phyloP scores from a whole-genome alignment of 35 echinoderm and acorn worm species.

The Diadema setosum region DNA sequence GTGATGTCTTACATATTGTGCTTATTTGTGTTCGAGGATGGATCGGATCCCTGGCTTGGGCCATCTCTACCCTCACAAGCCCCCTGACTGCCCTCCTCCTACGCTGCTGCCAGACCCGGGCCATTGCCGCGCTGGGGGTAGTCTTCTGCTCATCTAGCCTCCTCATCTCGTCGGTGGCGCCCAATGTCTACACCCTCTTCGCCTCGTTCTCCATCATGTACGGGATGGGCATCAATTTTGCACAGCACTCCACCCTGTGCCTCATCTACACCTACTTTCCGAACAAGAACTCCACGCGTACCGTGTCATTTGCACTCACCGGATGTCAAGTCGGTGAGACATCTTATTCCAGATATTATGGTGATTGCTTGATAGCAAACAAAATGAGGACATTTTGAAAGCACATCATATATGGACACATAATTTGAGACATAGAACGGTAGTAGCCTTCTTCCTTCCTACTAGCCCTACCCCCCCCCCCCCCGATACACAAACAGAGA shows the following conservation, averaged over 20 bases:
- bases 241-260: background rate
- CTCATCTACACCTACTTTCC: conserved; percentile 37
- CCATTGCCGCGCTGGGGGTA: background rate
- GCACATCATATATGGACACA: too few species aligned
- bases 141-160: conserved; percentile 27
- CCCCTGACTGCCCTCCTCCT: background rate
- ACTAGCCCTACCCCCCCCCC: too few species aligned
- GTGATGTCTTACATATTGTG: background rate
- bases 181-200: background rate
- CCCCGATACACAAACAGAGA: too few species aligned
- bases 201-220: conserved; percentile 18
- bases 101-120: background rate
- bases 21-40: conserved; percentile 27
- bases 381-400: too few species aligned
- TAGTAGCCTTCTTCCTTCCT: too few species aligned
- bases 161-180: conserved; percentile 27
- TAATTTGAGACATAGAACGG: too few species aligned
- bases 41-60: conserved; percentile 17
- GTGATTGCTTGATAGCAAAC: too few species aligned
- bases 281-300: conserved; percentile 2
- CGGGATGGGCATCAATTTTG: conserved; percentile 30
- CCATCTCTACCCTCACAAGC: background rate
- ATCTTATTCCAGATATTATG: background rate
- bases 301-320: background rate
- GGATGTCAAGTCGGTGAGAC: conserved; percentile 4